Base-by-base conservation (phyloP, 2,113 vertebrate species). In the Pterocles gutturalis region DNA sequence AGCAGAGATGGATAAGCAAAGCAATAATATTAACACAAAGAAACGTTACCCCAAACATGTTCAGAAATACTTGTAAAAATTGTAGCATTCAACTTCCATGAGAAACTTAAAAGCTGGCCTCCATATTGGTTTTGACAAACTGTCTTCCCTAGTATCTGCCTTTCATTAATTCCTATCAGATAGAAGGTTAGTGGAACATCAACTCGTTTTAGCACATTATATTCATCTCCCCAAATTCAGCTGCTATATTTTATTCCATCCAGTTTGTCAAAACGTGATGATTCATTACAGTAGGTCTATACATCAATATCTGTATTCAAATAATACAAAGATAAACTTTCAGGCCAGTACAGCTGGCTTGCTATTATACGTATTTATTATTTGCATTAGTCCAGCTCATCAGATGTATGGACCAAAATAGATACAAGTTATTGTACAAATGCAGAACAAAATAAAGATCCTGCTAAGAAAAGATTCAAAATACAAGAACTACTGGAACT, bases 321-420 rank as follows among this genome's bases (percentile, higher is more conserved):
- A 87, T 73, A 73, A 92, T 46, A 89, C 15, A 93, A 81, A 93
- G 55, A 73, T 84, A 95, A 95, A 82, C 66, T 85, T 95, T 80
- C 71, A 83, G 62, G 17, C 10, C 25, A 66, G 49, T 69, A 57
- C 17, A 80, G 17, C 51, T 89, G 65, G 16, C 31, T 83, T 75
- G 72, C 15, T 80, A 87, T 72, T 81, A 73, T 26, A 64, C 0
- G 0, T 53, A 87, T 94, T 89, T 93, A 91, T 95, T 79, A 89
- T 87, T 94, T 87, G 29, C 20, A 53, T 93, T 84, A 92, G 49
- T 73, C 54, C 62, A 54, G 10, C 6, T 94, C 38, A 77, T 90
- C 45, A 46, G 43, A 89, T 90, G 84, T 94, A 87, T 64, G 16
- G 51, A 78, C 26, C 38, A 87, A 95, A 96, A 67, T 17, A 81